Base-by-base conservation (phyloP, 2,888 invertebrate species). In the Lasioglossum villosulum region DNA sequence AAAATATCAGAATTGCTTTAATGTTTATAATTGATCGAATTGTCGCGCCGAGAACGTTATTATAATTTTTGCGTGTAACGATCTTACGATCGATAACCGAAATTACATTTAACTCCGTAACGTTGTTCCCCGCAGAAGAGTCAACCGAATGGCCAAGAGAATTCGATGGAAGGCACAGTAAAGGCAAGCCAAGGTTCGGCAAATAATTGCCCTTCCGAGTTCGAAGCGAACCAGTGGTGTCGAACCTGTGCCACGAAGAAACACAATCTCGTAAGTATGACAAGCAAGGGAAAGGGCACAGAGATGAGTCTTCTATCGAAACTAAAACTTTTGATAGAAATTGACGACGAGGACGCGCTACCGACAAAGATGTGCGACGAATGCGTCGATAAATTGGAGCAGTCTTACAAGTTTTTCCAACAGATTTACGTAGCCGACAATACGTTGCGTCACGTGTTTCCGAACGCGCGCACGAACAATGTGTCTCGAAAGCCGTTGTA, bases 391-490 rank as follows among this genome's bases (percentile, higher is more conserved):
- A 89, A 89, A n/a, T 71, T 89, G 30, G 89, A 89, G 45, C 89
- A 88, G 37, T 89, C 89, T 8, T 89, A 88, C 52, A 86, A 89
- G 72, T 89, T 89, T 73, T 89, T 89, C 56, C 89, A 89, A 79
- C 89, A 89, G 77, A 89, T 89, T 68, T 89, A 89, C n/a, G 76
- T 89, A n/a, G 89, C 89, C 0, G 89, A 89, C 19, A 89, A 89
- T 73, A 82, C 89, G 1, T 63, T 89, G 74, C 87, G 89, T 4
- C 87, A 84, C 6, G 82, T 89, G 12, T 89, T 89, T 75, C 83
- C 89, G 5, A 86, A 80, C 14, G 71, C 75, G 8, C 78, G 73
- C 37, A 42, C 77, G 0, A 83, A 78, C 30, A 59, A 12, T 37
- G 5, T 30, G 14, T 78, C 78, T 0, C 80, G 52, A 6, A 85